Evolutionary conservation across 2,888 invertebrate species (phyloP).

Genomic region (Venusia cambrica): DNA sequence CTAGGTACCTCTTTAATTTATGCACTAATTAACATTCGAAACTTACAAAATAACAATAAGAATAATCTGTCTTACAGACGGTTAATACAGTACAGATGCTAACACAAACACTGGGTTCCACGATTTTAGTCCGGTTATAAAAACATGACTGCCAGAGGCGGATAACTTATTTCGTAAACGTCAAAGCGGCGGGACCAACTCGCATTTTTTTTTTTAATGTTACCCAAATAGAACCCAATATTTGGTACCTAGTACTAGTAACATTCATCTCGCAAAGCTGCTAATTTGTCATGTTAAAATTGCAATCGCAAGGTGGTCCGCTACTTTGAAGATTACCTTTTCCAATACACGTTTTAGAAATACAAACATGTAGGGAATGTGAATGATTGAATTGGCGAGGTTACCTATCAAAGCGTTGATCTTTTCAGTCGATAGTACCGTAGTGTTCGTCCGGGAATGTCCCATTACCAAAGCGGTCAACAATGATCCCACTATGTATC

Average conservation of each 20-base stretch:
- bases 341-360: constrained; percentile 23
- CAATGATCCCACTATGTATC: too few relatives aligned
- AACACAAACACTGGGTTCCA: constrained; percentile 17
- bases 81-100: constrained; percentile 38
- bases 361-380: constrained; percentile 29
- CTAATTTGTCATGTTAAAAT: too few relatives aligned
- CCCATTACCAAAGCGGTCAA: too few relatives aligned
- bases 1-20: constrained; percentile 4
- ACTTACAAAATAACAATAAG: constrained; percentile 27
- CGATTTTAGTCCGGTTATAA: constrained; percentile 8
- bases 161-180: constrained; percentile 33
- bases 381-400: constrained; percentile 24
- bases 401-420: constrained; percentile 22
- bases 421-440: constrained; percentile 28
- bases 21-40: constrained; percentile 7
- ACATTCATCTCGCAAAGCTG: too few relatives aligned
- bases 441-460: too few relatives aligned
- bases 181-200: too few relatives aligned
- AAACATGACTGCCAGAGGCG: constrained; percentile 30
- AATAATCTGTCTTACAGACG: constrained; percentile 55
- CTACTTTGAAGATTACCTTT: too few relatives aligned
- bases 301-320: too few relatives aligned
- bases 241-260: too few relatives aligned
- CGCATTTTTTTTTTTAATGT: too few relatives aligned
- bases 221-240: too few relatives aligned